A percentile compares a stretch with the other conserved stretches of the same genome.
Evolutionary conservation across 64 coral and sea anemone genomes (phyloP).

Genomic region (Cladopsammia gracilis): DNA sequence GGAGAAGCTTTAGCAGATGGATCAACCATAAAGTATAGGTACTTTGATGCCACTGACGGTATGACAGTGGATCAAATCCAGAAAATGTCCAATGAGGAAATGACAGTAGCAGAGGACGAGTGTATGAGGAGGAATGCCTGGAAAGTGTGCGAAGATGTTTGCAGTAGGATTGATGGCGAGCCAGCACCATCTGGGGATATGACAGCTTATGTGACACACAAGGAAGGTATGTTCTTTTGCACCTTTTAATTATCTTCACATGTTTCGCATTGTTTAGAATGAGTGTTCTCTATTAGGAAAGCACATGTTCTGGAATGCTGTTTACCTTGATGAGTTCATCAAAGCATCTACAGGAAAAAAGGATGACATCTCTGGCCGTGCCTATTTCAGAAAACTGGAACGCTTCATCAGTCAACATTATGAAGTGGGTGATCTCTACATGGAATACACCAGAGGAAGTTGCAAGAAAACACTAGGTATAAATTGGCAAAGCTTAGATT

Average conservation of each 20-base stretch:
- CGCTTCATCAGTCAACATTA: too few species aligned
- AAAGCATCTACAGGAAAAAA: slow-evolving; percentile 34
- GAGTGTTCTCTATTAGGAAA: neutral
- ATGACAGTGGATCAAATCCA: slow-evolving; percentile 50
- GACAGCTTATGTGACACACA: slow-evolving; percentile 50
- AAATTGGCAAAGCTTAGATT: too few species aligned
- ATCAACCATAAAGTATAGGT: slow-evolving; percentile 45
- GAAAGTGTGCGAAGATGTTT: slow-evolving; percentile 56
- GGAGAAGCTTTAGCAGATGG: slow-evolving; percentile 67
- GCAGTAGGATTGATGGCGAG: slow-evolving; percentile 68
- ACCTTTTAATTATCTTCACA: too few species aligned
- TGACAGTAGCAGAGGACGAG: slow-evolving; percentile 53
- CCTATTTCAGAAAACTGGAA: slow-evolving; percentile 56
- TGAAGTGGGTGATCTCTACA: too few species aligned
- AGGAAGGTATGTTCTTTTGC: neutral
- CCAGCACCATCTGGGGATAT: slow-evolving; percentile 72
- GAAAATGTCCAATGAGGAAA: slow-evolving; percentile 54
- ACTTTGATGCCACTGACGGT: slow-evolving; percentile 29
- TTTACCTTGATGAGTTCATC: slow-evolving; percentile 55
- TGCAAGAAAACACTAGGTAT: too few species aligned
- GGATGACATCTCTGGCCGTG: slow-evolving; percentile 52
- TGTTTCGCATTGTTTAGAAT: too few species aligned
- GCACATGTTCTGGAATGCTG: slow-evolving; percentile 20
- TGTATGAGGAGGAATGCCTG: slow-evolving; percentile 62
- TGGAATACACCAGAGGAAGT: too few species aligned